Conservation (phyloP, 2,888 invertebrate species). For the Globia sparganii region DNA sequence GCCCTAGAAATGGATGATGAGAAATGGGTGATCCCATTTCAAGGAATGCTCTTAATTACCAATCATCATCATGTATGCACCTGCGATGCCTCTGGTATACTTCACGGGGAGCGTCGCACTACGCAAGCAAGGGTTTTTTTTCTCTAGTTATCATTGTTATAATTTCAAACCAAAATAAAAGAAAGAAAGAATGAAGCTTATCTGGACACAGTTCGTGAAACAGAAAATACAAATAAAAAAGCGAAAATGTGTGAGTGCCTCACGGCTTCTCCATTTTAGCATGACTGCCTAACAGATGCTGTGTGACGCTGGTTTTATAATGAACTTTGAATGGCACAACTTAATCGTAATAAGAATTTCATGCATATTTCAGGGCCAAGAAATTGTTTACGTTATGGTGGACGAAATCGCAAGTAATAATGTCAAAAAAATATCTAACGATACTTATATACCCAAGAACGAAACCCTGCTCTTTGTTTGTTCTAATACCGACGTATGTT, state of each 20-base stretch:
- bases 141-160: background rate
- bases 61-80: background rate
- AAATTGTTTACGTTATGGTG: constrained; percentile 73
- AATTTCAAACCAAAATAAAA: background rate
- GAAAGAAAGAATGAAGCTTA: no score
- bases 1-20: no score
- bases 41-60: background rate
- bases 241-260: no score
- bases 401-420: constrained; percentile 52
- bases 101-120: background rate
- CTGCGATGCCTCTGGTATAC: background rate
- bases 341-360: background rate
- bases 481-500: constrained; percentile 70
- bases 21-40: no score
- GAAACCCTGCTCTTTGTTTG: constrained; percentile 78
- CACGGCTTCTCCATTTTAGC: no score
- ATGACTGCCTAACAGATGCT: no score
- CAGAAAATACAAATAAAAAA: no score
- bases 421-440: constrained; percentile 73
- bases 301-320: no score
- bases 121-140: background rate
- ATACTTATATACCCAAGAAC: constrained; percentile 81
- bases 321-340: no score
- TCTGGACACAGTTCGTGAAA: no score
- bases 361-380: constrained; percentile 75